These are phyloP conservation scores for Carterocephalus palaemon DNA, from an alignment of 2,888 invertebrate species.

Conservation along the genomic window DNA sequence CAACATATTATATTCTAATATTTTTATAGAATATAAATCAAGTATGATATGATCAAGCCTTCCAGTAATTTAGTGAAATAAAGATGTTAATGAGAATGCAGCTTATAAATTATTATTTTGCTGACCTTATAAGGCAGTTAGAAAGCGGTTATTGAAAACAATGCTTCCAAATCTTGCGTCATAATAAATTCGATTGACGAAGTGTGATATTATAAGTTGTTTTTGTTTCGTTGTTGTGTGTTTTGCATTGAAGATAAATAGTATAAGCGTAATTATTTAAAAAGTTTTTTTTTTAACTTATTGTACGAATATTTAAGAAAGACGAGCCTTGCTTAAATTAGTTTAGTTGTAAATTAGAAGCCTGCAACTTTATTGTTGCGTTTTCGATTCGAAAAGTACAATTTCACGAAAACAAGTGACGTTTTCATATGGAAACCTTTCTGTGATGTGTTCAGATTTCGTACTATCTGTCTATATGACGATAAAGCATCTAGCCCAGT, in stretches of 20 bases:
- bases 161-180: conserved; percentile 69
- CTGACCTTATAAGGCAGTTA: conserved; percentile 68
- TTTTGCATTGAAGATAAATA: conserved; percentile 69
- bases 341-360: conserved; percentile 66
- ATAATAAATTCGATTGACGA: conserved; percentile 59
- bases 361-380: conserved; percentile 42
- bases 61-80: conserved; percentile 76
- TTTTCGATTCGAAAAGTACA: conserved; percentile 43
- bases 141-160: conserved; percentile 49
- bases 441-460: conserved; percentile 23
- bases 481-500: conserved; percentile 12
- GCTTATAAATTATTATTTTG: conserved; percentile 67
- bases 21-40: conserved; percentile 77
- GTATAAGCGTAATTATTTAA: conserved; percentile 64
- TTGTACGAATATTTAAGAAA: conserved; percentile 74
- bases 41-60: conserved; percentile 76
- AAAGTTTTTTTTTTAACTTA: conserved; percentile 62
- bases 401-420: conserved; percentile 2
- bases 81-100: conserved; percentile 53
- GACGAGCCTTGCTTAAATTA: conserved; percentile 78
- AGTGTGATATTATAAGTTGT: conserved; percentile 77
- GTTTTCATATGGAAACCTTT: conserved; percentile 14
- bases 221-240: conserved; percentile 77
- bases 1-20: conserved; percentile 72
- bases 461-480: conserved; percentile 17